Conservation (phyloP, 2,113 vertebrate genomes). For the Sorex araneus region DNA sequence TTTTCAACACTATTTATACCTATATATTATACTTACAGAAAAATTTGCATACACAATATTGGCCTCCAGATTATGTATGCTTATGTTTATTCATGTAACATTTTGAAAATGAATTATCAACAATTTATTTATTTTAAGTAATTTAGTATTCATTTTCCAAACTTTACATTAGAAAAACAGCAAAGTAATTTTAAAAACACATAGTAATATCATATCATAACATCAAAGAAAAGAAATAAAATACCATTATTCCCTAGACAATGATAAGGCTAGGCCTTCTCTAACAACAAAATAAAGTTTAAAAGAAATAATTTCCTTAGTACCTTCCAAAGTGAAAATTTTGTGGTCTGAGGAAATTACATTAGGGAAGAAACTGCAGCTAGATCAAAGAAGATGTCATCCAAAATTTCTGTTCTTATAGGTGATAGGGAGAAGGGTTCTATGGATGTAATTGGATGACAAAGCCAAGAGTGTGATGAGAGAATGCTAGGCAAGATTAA, state of each 20-base stretch:
- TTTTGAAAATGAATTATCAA: background rate
- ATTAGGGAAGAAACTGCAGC: background rate
- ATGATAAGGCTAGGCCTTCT: background rate
- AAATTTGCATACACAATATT: background rate
- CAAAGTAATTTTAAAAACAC: background rate
- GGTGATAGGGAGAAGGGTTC: background rate
- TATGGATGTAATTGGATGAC: too few relatives aligned
- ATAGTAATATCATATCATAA: background rate
- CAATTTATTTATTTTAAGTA: background rate
- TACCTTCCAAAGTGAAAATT: background rate
- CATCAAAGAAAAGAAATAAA: background rate
- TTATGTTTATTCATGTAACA: background rate
- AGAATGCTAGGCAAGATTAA: background rate
- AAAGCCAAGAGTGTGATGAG: too few relatives aligned
- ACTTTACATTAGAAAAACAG: background rate
- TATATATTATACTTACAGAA: too few relatives aligned
- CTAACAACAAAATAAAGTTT: background rate
- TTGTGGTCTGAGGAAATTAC: background rate
- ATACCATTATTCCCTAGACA: background rate
- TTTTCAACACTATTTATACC: too few relatives aligned
- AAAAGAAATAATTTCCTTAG: background rate
- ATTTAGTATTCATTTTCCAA: slow-evolving; percentile 3
- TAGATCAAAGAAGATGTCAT: background rate
- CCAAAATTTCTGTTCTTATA: accelerated
- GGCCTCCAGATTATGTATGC: background rate